A percentile compares a stretch with the other conserved stretches of the same genome.
phyloP scores from a whole-genome alignment of 2,113 vertebrate species.

The Zosterops japonicus region DNA sequence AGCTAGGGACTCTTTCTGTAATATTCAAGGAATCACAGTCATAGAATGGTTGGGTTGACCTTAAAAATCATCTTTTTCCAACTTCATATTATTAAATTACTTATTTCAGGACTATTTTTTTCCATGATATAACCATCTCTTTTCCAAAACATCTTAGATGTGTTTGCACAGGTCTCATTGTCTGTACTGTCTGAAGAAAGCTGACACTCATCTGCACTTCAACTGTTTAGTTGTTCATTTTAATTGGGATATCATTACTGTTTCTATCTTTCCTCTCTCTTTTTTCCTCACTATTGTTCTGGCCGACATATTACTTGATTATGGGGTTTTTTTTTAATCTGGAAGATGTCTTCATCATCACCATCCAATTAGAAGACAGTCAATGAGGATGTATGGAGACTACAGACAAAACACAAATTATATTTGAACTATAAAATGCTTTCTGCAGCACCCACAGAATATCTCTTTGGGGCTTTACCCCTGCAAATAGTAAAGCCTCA shows the following conservation, averaged over 20 bases:
- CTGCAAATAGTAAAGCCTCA: neutral
- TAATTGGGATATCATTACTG: conserved; percentile 5
- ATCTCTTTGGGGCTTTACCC: neutral
- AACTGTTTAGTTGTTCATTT: conserved; percentile 3
- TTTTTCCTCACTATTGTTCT: neutral
- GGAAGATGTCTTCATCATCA: conserved; percentile 3
- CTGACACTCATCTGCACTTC: neutral
- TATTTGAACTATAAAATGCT: neutral
- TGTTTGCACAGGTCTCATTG: neutral
- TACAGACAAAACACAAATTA: neutral
- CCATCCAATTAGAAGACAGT: neutral
- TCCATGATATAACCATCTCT: neutral
- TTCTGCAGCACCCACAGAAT: neutral
- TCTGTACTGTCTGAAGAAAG: neutral
- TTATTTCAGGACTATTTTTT: neutral
- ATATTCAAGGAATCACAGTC: neutral
- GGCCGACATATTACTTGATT: neutral
- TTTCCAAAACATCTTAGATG: neutral
- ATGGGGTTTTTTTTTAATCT: neutral
- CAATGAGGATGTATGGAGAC: neutral
- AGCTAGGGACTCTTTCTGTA: neutral
- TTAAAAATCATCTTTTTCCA: neutral
- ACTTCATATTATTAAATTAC: neutral
- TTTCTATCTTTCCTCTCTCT: neutral
- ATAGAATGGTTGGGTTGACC: neutral